A percentile compares a stretch with the other conserved stretches of the same genome.
phyloP scores from a whole-genome alignment of 2,797 vertebrate genomes.

The Lepus townsendii region DNA sequence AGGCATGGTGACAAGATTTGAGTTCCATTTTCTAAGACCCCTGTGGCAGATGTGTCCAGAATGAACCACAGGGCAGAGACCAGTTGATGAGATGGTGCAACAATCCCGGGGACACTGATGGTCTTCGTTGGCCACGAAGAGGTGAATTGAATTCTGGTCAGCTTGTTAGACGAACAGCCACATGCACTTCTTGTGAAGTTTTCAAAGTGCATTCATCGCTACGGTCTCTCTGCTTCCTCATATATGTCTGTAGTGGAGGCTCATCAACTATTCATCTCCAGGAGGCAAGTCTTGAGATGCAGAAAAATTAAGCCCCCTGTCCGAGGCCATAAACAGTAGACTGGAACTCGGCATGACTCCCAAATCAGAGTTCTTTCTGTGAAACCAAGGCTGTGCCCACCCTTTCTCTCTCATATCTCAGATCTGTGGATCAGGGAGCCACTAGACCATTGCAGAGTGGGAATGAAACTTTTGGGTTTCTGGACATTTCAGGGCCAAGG shows the following conservation, averaged over 20 bases:
- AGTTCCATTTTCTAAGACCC: not conserved
- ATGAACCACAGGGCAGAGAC: not conserved
- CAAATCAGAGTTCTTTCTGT: not conserved
- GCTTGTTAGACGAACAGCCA: not conserved
- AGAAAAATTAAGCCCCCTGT: not conserved
- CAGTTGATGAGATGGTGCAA: not conserved
- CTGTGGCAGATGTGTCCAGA: not conserved
- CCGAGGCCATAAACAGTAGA: not conserved
- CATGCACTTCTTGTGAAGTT: not conserved
- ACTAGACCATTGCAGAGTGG: not conserved
- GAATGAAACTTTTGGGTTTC: not conserved
- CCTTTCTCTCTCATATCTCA: not conserved
- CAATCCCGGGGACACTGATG: not conserved
- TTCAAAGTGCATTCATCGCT: not conserved
- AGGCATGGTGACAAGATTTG: not conserved
- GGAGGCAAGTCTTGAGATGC: not conserved
- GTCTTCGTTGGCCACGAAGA: not conserved
- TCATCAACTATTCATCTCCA: not conserved
- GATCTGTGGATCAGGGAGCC: not conserved
- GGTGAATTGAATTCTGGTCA: not conserved
- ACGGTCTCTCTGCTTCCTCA: not conserved
- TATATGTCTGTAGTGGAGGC: not conserved
- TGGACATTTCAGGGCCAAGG: not conserved
- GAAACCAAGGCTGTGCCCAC: not conserved
- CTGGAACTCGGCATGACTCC: not conserved